A percentile compares a stretch with the other conserved stretches of the same genome.
phyloP scores from a whole-genome alignment of 2,888 invertebrate species.

The Xanthia togata region DNA sequence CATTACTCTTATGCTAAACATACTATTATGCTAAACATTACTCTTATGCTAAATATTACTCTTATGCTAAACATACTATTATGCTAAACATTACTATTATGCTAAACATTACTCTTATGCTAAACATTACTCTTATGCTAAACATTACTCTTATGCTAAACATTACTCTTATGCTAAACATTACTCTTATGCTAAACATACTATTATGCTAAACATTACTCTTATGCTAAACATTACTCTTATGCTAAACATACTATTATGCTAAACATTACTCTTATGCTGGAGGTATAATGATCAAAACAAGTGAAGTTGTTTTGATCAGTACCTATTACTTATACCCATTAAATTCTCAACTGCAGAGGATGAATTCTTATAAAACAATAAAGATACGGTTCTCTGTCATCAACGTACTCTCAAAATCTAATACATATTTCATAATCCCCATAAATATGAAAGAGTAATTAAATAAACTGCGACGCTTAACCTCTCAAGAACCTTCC shows the following conservation, averaged over 20 bases:
- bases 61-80: no score
- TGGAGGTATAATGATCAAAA: not conserved
- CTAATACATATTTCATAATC: slow-evolving; percentile 35
- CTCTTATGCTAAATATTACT: not conserved
- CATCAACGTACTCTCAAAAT: slow-evolving; percentile 7
- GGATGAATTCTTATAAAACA: no score
- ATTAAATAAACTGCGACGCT: slow-evolving; percentile 48
- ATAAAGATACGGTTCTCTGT: no score
- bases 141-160: not conserved
- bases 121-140: not conserved
- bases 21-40: no score
- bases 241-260: no score
- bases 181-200: not conserved
- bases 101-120: not conserved
- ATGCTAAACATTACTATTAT: not conserved
- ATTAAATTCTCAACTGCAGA: no score
- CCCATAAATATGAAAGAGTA: slow-evolving; percentile 40
- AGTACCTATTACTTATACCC: no score
- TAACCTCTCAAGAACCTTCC: slow-evolving; percentile 40
- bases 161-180: not conserved
- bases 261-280: not conserved
- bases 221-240: no score
- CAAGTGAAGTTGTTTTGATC: no score
- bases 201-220: no score
- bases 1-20: not conserved